Conservation (phyloP, 2,113 vertebrate genomes). For the Dromas ardeola region DNA sequence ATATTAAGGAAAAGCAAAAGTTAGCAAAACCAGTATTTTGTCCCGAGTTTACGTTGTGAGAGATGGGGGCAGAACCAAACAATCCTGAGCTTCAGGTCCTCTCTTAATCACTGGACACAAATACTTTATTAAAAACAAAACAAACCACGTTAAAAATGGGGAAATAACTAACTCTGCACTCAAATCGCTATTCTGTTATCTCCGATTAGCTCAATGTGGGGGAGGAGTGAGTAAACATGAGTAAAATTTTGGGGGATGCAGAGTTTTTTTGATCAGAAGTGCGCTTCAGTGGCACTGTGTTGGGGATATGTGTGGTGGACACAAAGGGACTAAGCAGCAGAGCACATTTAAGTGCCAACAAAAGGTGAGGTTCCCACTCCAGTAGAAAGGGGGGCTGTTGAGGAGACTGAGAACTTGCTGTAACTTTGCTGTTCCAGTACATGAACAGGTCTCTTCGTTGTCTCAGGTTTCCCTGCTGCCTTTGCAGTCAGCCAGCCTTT, state of each 20-base stretch:
- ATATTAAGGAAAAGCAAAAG: neutral
- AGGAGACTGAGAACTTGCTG: neutral
- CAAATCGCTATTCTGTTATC: neutral
- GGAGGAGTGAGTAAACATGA: neutral
- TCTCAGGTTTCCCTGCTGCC: neutral
- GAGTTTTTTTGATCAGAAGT: neutral
- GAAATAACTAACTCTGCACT: neutral
- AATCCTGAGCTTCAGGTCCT: neutral
- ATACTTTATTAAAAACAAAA: neutral
- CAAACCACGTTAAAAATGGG: neutral
- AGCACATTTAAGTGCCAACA: neutral
- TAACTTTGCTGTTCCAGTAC: neutral
- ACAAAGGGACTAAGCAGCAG: neutral
- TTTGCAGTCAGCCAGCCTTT: neutral
- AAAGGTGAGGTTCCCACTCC: neutral
- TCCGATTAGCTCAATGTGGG: neutral
- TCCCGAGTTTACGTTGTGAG: neutral
- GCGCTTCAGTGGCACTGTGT: neutral
- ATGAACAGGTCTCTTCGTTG: neutral
- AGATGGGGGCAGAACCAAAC: neutral
- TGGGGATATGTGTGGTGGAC: neutral
- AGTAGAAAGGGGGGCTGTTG: rapidly evolving
- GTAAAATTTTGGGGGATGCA: neutral
- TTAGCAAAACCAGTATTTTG: neutral
- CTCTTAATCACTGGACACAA: neutral